A percentile compares a stretch with the other conserved stretches of the same genome.
These are phyloP conservation scores for Hippolais icterina DNA, from an alignment of 2,113 vertebrate genomes.

Conservation along the genomic window DNA sequence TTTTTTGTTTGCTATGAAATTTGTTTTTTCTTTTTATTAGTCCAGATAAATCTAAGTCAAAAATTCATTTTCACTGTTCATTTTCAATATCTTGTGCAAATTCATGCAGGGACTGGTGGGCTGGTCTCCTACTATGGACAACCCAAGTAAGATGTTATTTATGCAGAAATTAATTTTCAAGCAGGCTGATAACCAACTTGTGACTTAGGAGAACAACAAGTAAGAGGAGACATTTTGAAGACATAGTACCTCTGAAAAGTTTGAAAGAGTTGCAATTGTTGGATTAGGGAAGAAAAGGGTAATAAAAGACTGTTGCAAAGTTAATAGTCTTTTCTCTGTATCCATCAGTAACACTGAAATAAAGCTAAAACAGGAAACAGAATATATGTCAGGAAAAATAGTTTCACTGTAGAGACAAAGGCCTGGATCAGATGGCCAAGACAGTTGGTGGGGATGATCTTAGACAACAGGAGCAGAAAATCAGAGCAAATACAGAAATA, in stretches of 20 bases:
- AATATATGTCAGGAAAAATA: neutral
- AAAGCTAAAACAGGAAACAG: neutral
- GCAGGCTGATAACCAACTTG: neutral
- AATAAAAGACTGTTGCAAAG: neutral
- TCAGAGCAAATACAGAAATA: neutral
- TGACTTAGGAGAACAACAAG: neutral
- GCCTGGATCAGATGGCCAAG: rapidly evolving
- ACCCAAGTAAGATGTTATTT: neutral
- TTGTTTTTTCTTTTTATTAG: neutral
- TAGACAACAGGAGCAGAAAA: neutral
- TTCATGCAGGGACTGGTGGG: neutral
- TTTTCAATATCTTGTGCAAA: neutral
- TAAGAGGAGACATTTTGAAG: neutral
- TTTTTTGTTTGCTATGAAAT: neutral
- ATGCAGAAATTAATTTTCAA: neutral
- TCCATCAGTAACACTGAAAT: neutral
- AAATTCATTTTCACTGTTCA: neutral
- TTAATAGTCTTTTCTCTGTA: neutral
- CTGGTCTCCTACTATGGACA: neutral
- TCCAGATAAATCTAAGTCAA: neutral
- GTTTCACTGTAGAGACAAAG: neutral
- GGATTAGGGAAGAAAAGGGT: neutral
- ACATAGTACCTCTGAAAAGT: neutral
- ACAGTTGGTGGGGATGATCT: neutral
- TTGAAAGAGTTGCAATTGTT: neutral